These are phyloP conservation scores for Plusia festucae DNA, from an alignment of 2,888 invertebrate genomes.

Conservation along the genomic window DNA sequence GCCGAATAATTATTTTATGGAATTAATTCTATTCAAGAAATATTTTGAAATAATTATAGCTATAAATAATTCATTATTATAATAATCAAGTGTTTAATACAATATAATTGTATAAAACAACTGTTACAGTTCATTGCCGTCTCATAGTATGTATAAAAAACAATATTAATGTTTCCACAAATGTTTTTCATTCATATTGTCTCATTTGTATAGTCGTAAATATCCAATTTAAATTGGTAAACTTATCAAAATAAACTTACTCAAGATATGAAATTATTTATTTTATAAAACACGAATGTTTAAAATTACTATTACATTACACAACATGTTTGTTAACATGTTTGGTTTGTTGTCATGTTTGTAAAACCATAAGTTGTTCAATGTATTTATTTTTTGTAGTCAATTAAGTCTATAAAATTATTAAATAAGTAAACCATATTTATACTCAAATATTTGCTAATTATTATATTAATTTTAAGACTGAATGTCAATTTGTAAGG, in stretches of 20 bases:
- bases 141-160: not conserved
- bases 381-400: not conserved
- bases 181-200: too few relatives aligned
- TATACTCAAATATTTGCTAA: not conserved
- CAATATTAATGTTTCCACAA: too few relatives aligned
- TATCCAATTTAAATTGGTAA: too few relatives aligned
- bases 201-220: not conserved
- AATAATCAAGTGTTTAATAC: not conserved
- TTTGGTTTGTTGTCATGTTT: too few relatives aligned
- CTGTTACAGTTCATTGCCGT: not conserved
- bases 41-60: not conserved
- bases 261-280: too few relatives aligned
- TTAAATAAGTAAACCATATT: not conserved
- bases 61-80: not conserved
- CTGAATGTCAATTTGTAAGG: constrained; percentile 40
- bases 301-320: too few relatives aligned
- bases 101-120: not conserved
- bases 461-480: constrained; percentile 20
- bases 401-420: not conserved
- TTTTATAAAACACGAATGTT: too few relatives aligned
- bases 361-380: too few relatives aligned
- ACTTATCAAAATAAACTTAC: too few relatives aligned
- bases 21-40: not conserved
- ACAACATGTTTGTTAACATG: too few relatives aligned
- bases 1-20: too few relatives aligned